phyloP scores from a whole-genome alignment of 2,113 vertebrate species.

The Cettia cetti region DNA sequence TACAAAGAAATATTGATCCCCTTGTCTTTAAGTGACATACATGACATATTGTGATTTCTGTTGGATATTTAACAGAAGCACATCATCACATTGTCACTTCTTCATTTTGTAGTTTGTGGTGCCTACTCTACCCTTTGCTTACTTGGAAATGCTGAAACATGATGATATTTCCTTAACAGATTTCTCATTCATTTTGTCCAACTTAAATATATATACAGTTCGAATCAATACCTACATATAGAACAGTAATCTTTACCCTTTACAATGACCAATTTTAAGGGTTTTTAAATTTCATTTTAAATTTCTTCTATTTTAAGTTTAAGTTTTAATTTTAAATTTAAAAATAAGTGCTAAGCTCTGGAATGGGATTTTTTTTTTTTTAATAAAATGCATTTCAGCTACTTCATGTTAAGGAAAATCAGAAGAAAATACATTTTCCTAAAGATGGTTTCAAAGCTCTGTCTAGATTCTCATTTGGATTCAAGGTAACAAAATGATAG shows the following conservation, averaged over 20 bases:
- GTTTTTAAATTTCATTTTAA: background rate
- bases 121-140: background rate
- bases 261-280: background rate
- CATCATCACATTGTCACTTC: background rate
- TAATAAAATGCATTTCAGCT: background rate
- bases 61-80: constrained; percentile 4
- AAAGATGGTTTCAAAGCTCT: background rate
- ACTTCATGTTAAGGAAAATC: background rate
- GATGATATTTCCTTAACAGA: background rate
- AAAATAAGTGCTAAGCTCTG: background rate
- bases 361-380: background rate
- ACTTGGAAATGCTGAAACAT: background rate
- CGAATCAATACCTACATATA: background rate
- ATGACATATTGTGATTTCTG: background rate
- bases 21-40: background rate
- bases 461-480: background rate
- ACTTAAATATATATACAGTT: background rate
- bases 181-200: background rate
- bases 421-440: background rate
- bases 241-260: background rate
- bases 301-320: background rate
- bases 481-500: background rate
- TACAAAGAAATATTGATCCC: background rate
- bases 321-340: background rate
- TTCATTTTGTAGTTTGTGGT: background rate